These are phyloP conservation scores for Tetrao urogallus DNA, from an alignment of 2,113 vertebrate genomes.

Conservation along the genomic window DNA sequence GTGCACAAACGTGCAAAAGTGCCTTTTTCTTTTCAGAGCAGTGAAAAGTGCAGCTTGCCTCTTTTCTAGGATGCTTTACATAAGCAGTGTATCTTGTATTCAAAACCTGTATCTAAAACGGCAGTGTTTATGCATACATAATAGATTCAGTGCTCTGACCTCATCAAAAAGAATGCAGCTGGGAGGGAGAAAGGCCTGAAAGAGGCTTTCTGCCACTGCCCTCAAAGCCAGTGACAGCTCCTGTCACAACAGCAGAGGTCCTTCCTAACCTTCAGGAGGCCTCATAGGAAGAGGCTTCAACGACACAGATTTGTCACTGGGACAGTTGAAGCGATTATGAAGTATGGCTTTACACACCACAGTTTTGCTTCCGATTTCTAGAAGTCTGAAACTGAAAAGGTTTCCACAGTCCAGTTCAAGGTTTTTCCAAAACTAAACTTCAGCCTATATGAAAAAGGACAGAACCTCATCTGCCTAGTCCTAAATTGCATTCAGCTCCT, in stretches of 20 bases:
- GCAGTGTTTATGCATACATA: conserved; percentile 64
- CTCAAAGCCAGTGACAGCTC: conserved; percentile 38
- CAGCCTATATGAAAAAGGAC: conserved; percentile 50
- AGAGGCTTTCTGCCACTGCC: conserved; percentile 27
- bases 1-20: conserved; percentile 74
- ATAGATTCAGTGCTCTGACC: conserved; percentile 68
- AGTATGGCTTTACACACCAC: conserved; percentile 74
- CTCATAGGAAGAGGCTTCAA: conserved; percentile 26
- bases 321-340: conserved; percentile 51
- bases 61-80: conserved; percentile 46
- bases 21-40: conserved; percentile 70
- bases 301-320: conserved; percentile 47
- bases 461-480: conserved; percentile 27
- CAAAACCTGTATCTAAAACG: conserved; percentile 65
- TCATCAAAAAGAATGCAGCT: background rate
- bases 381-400: conserved; percentile 56
- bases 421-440: conserved; percentile 69
- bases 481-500: conserved; percentile 49
- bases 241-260: conserved; percentile 54
- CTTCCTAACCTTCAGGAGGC: conserved; percentile 32
- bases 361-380: conserved; percentile 53
- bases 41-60: conserved; percentile 63
- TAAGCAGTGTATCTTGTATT: conserved; percentile 26
- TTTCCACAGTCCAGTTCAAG: conserved; percentile 67
- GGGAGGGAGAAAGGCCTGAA: conserved; percentile 58